phyloP scores from a whole-genome alignment of 1,140 invertebrate species.

The Eufriesea mexicana region DNA sequence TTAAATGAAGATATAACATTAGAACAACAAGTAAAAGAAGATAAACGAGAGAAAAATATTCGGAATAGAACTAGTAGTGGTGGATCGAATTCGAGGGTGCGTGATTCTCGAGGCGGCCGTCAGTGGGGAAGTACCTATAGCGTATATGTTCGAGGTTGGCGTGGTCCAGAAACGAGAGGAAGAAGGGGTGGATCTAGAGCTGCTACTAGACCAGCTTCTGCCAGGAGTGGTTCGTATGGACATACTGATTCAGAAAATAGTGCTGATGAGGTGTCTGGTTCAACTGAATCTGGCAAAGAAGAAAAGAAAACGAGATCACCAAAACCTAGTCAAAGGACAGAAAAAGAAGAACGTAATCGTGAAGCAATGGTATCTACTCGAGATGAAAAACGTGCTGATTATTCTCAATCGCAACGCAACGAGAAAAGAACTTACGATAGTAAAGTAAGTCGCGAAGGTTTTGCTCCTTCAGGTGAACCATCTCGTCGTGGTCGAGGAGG shows the following conservation, averaged over 20 bases:
- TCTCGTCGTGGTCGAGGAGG: slow-evolving; percentile 90
- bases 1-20: slow-evolving; percentile 73
- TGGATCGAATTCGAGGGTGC: slow-evolving; percentile 66
- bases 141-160: slow-evolving; percentile 76
- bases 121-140: slow-evolving; percentile 75
- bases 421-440: slow-evolving; percentile 77
- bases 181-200: slow-evolving; percentile 70
- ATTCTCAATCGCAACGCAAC: slow-evolving; percentile 60
- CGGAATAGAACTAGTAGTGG: slow-evolving; percentile 74
- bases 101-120: slow-evolving; percentile 69
- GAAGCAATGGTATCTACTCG: slow-evolving; percentile 70
- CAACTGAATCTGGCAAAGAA: slow-evolving; percentile 82
- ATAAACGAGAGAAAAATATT: slow-evolving; percentile 78
- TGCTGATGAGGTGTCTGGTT: slow-evolving; percentile 83
- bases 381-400: slow-evolving; percentile 77
- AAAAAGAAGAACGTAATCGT: slow-evolving; percentile 85
- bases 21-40: slow-evolving; percentile 71
- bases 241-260: slow-evolving; percentile 85
- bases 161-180: slow-evolving; percentile 76
- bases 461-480: slow-evolving; percentile 91
- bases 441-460: slow-evolving; percentile 83
- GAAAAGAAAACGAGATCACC: slow-evolving; percentile 79
- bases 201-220: slow-evolving; percentile 72
- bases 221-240: slow-evolving; percentile 79
- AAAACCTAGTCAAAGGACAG: slow-evolving; percentile 81